Percentiles rank a stretch among this genome's conserved stretches.
Evolutionary conservation across 1,140 invertebrate species (phyloP).

Genomic region (Ditylenchus dipsaci): DNA sequence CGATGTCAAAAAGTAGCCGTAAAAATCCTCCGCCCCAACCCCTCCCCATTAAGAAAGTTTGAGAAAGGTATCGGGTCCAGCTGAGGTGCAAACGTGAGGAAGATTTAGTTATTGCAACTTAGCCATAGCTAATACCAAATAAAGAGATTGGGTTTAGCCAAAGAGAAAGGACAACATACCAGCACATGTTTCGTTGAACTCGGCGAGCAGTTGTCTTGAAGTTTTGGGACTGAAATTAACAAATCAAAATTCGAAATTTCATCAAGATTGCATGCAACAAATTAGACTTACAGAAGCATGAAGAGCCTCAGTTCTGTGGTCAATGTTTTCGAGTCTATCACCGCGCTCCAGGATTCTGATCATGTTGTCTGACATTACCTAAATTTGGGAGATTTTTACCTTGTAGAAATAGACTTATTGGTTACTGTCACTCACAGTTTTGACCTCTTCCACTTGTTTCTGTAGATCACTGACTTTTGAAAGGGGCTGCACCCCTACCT

Average conservation of each 20-base stretch:
- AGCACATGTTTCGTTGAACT: constrained; percentile 58
- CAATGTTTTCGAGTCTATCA: constrained; percentile 60
- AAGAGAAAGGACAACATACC: neutral
- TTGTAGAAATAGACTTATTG: neutral
- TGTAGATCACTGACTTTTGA: constrained; percentile 10
- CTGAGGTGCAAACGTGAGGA: too few relatives aligned
- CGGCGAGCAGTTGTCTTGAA: constrained; percentile 58
- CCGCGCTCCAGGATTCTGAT: constrained; percentile 60
- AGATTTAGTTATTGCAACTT: too few relatives aligned
- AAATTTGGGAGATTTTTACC: neutral
- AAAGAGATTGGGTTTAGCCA: too few relatives aligned
- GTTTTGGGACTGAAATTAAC: constrained; percentile 34
- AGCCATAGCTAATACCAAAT: too few relatives aligned
- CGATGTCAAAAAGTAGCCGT: too few relatives aligned
- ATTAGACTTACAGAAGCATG: constrained; percentile 50
- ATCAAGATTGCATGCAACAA: neutral
- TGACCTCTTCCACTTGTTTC: constrained; percentile 25
- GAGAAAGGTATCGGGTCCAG: too few relatives aligned
- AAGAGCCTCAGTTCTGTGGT: constrained; percentile 60
- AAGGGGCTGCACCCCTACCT: neutral
- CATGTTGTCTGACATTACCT: constrained; percentile 60
- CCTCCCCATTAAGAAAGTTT: too few relatives aligned
- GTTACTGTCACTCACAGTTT: constrained; percentile 8
- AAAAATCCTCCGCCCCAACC: too few relatives aligned
- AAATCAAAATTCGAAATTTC: constrained; percentile 2